Evolutionary conservation across 92 coral and sea anemone species (phyloP).

Genomic region (Parazoanthus darwini): DNA sequence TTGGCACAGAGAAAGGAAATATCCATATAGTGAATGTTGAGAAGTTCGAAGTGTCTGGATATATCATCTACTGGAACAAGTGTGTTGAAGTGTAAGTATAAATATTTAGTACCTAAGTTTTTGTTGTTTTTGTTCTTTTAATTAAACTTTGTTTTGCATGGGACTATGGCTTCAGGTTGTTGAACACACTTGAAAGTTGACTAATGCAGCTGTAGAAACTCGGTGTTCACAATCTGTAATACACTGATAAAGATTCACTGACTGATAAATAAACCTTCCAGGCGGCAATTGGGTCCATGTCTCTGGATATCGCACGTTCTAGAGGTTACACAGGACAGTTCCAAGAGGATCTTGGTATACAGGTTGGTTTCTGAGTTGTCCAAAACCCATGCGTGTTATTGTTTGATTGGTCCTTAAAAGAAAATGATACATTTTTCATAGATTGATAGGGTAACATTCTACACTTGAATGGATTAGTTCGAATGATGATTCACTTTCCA

Average conservation of each 20-base stretch:
- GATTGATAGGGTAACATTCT: no score
- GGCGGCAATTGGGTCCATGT: conserved; percentile 98
- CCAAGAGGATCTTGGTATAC: conserved; percentile 92
- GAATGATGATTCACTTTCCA: no score
- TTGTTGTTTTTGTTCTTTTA: no score
- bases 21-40: conserved; percentile 94
- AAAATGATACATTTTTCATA: no score
- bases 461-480: no score
- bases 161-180: no score
- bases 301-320: conserved; percentile 86
- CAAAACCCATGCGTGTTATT: not conserved
- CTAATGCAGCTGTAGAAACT: not conserved
- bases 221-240: not conserved
- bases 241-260: not conserved
- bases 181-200: no score
- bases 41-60: conserved; percentile 90
- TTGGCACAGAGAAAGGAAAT: conserved; percentile 94
- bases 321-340: conserved; percentile 80
- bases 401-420: no score
- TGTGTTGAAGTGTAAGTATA: conserved; percentile 81
- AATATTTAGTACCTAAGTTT: no score
- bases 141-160: no score
- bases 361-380: conserved; percentile 55
- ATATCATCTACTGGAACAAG: conserved; percentile 93
- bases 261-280: not conserved